A percentile compares a stretch with the other conserved stretches of the same genome.
Evolutionary conservation across 2,797 vertebrate species (phyloP).

Genomic region (Cygnus olor): DNA sequence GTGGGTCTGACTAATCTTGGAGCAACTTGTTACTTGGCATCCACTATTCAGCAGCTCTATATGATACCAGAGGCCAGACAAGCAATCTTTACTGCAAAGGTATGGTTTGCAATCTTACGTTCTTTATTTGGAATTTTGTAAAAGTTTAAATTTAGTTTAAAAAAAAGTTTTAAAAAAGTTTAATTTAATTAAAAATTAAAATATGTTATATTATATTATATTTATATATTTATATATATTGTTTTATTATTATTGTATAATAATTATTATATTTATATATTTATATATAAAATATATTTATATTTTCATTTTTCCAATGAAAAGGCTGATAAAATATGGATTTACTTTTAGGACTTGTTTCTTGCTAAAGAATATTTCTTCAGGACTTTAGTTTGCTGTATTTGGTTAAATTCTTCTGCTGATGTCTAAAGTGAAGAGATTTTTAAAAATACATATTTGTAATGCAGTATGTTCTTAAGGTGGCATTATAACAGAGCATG

Average conservation of each 20-base stretch:
- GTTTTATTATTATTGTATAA: no score
- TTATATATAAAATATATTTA: neutral
- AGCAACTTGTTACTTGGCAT: slow-evolving; percentile 97
- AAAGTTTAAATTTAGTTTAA: neutral
- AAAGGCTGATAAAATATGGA: neutral
- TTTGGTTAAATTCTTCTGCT: neutral
- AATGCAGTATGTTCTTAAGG: neutral
- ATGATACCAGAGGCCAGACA: slow-evolving; percentile 99
- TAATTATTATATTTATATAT: no score
- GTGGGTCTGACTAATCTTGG: slow-evolving; percentile 97
- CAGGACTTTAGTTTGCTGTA: neutral
- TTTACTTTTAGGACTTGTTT: neutral
- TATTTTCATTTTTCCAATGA: neutral
- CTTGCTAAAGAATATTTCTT: neutral
- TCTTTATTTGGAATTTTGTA: neutral
- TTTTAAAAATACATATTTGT: neutral
- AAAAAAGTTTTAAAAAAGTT: neutral
- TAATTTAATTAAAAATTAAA: neutral
- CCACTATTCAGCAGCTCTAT: slow-evolving; percentile 98
- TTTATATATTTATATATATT: no score
- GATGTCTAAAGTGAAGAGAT: neutral
- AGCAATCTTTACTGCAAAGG: slow-evolving; percentile 98
- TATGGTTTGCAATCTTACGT: slow-evolving; percentile 36
- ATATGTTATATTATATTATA: no score
- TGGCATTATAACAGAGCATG: neutral